These are phyloP conservation scores for Hypselothyrea guttata DNA, from an alignment of 2,888 invertebrate genomes.

Conservation along the genomic window DNA sequence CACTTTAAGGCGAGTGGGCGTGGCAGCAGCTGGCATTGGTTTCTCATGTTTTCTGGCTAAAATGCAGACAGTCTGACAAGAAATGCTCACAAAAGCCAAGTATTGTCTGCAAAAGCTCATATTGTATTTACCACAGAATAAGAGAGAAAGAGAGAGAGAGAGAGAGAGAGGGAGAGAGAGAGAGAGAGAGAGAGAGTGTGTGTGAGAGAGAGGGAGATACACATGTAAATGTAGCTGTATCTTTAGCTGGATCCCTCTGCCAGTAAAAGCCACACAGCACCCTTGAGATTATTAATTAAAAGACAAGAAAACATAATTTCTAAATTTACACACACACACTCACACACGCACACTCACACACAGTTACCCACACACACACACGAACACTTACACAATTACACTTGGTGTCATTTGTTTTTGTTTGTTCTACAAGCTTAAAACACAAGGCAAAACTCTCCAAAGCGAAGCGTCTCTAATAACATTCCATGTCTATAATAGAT, in stretches of 20 bases:
- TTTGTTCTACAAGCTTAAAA: slow-evolving; percentile 17
- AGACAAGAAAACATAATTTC: slow-evolving; percentile 78
- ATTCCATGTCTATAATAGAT: no score
- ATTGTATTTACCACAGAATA: not conserved
- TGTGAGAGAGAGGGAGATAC: slow-evolving; percentile 6
- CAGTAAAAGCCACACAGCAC: slow-evolving; percentile 46
- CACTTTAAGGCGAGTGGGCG: slow-evolving; percentile 3
- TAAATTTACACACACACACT: slow-evolving; percentile 58
- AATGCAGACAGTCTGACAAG: slow-evolving; percentile 25
- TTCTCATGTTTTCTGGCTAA: slow-evolving; percentile 39
- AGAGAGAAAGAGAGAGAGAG: not conserved
- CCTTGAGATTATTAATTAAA: slow-evolving; percentile 76
- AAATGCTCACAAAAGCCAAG: slow-evolving; percentile 24
- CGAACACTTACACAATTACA: slow-evolving; percentile 1
- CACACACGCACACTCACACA: slow-evolving; percentile 8
- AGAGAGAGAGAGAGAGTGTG: not conserved
- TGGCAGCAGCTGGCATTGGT: slow-evolving; percentile 45
- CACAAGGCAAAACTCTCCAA: not conserved
- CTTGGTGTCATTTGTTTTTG: not conserved
- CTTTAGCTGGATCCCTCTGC: slow-evolving; percentile 13
- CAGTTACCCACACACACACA: slow-evolving; percentile 8
- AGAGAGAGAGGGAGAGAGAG: not conserved
- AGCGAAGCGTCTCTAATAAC: no score
- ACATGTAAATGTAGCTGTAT: slow-evolving; percentile 11
- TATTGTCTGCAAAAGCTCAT: slow-evolving; percentile 38